Evolutionary conservation across 2,888 invertebrate species (phyloP), one percentile per base, ranked within the genome.

Genomic region (Andrena trimmerana): DNA sequence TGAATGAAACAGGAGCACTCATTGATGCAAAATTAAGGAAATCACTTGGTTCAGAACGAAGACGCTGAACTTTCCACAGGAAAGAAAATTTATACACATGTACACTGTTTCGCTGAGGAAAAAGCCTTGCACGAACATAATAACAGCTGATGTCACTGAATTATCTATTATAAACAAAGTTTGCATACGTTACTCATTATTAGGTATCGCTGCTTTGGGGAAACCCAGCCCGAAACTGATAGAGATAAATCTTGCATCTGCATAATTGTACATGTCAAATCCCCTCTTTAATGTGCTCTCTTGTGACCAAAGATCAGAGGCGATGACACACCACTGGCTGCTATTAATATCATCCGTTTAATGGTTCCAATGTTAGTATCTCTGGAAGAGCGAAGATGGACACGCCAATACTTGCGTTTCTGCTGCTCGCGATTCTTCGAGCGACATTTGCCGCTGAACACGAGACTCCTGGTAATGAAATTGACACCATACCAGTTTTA

Each of bases 381-480:
- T 54, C 8, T 20, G 10, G 20, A 36, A 36, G 36, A 33, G 33
- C 6, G 16, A 63, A 74, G 52, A 83, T 82, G 83, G 24, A 29
- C 27, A 36, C 69, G 50, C 16, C 57, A 13, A 20, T 54, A 16
- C 16, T 20, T 13, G 27, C 29, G 27, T 4, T 72, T 0, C 8
- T 82, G 0, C 2, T 73, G 2, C 1, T 77, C 5, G 29, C 6
- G 5, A n/a, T n/a, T 62, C 42, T 66, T 5, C 60, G 67, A n/a
- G n/a, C n/a, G 27, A 6, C 42, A 0, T 7, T 73, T 20, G 29
- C 57, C 10, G 36, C 52, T 3, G 36, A 16, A 6, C 65, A 48
- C 10, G 50, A 66, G 27, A 81, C 60, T 2, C 59, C 57, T 36
- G 63, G 81, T 81, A 69, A 60, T 42, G 31, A 73, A 73, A n/a